Base-by-base conservation (phyloP, 1,140 invertebrate genomes). In the Arctopsyche grandis region DNA sequence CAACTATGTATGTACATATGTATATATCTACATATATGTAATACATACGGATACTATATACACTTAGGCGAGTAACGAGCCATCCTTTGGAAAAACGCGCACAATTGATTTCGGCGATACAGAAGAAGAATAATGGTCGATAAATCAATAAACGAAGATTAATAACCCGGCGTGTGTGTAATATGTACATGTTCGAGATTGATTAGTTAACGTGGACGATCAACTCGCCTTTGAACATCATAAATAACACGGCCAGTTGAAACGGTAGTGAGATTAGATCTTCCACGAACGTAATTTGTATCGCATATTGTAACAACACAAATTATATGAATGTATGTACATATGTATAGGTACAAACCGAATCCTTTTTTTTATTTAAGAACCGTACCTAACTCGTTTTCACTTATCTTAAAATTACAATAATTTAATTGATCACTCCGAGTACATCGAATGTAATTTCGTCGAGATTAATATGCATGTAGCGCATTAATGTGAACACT, bases 91-190 rank as follows among this genome's bases (percentile, higher is more conserved):
- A 60, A 60, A 60, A 60, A 60, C 56, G 16, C n/a, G 56, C 56
- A 60, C 56, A 60, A 60, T 60, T 60, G 56, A 60, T 60, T 60
- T 60, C 56, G 56, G 56, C 56, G n/a, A 60, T 16, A 56, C 19
- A 60, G 56, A 60, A 60, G 56, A 38, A 38, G 29, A 38, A 38
- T 38, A 60, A 60, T 60, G 16, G 56, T 60, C 56, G n/a, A 60
- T 60, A 60, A 60, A 60, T 60, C 56, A 60, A 60, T 60, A 60
- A 38, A 60, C 56, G 56, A 60, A 60, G 56, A 60, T 60, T 60
- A 60, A 60, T 60, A 60, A 21, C 56, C n/a, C n/a, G 21, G 9
- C 16, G 56, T 9, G 56, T 21, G 56, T 21, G 56, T 21, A 60
- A 21, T 60, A 60, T 60, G 56, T 60, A 21, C 56, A 21, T 60